These are phyloP conservation scores for Phylloscopus trochiloides DNA, from an alignment of 2,113 vertebrate species.

Conservation along the genomic window DNA sequence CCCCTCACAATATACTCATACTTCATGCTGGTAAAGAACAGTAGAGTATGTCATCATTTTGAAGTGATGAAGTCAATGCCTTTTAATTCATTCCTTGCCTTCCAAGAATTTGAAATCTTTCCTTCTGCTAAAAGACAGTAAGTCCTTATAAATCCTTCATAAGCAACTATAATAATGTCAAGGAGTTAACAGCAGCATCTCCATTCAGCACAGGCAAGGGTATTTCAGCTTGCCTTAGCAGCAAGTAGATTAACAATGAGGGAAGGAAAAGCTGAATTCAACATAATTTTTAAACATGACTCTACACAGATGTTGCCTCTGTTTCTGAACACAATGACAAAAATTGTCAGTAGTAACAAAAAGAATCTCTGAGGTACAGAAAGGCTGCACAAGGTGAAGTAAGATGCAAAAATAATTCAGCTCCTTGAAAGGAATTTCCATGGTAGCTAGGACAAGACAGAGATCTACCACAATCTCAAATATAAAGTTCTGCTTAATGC, in stretches of 20 bases:
- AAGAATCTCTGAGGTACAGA: neutral
- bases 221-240: neutral
- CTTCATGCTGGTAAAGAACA: neutral
- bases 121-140: neutral
- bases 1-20: neutral
- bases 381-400: neutral
- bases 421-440: neutral
- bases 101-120: neutral
- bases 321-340: neutral
- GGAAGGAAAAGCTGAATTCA: neutral
- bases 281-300: neutral
- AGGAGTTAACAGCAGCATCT: neutral
- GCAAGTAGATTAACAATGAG: neutral
- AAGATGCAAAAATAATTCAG: neutral
- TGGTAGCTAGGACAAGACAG: neutral
- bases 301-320: neutral
- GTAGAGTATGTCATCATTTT: neutral
- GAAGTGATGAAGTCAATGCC: neutral
- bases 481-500: neutral
- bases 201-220: neutral
- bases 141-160: neutral
- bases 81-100: neutral
- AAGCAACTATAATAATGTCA: neutral
- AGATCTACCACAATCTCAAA: neutral
- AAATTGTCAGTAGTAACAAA: neutral